Conservation (phyloP, 2,797 vertebrate species). For the Myiotriccus ornatus region DNA sequence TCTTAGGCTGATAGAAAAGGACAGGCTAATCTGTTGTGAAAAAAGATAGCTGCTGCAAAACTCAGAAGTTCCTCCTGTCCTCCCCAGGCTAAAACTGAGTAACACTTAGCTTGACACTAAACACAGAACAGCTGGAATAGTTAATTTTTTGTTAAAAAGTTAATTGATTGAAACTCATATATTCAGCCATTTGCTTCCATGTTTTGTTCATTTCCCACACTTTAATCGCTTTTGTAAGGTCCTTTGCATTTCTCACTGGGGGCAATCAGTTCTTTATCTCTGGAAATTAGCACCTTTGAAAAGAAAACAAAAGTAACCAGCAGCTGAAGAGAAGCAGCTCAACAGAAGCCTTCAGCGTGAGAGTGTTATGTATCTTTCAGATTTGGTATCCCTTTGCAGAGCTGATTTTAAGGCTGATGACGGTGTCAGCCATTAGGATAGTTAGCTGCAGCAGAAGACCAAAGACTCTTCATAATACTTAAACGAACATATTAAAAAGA, state of each 20-base stretch:
- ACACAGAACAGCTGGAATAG: constrained; percentile 13
- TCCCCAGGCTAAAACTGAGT: not conserved
- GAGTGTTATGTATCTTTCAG: not conserved
- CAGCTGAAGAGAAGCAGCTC: not conserved
- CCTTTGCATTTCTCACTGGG: constrained; percentile 27
- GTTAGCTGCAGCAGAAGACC: not conserved
- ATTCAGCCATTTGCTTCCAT: constrained; percentile 36
- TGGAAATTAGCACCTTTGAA: constrained; percentile 35
- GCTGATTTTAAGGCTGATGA: not conserved
- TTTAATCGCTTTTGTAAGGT: constrained; percentile 42
- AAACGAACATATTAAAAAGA: not conserved
- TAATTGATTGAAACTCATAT: constrained; percentile 38
- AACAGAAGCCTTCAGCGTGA: not conserved
- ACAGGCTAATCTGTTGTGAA: not conserved
- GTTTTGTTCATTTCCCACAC: constrained; percentile 31
- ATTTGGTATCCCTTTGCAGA: not conserved
- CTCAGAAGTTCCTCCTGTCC: not conserved
- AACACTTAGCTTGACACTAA: constrained; percentile 34
- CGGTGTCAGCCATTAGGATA: not conserved
- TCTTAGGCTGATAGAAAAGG: not conserved
- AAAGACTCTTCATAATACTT: not conserved
- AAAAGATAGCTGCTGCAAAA: not conserved
- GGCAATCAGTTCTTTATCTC: constrained; percentile 44
- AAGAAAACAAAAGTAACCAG: not conserved
- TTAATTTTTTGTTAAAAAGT: constrained; percentile 30